Evolutionary conservation across 1,140 invertebrate genomes (phyloP).

Genomic region (Apis laboriosa): DNA sequence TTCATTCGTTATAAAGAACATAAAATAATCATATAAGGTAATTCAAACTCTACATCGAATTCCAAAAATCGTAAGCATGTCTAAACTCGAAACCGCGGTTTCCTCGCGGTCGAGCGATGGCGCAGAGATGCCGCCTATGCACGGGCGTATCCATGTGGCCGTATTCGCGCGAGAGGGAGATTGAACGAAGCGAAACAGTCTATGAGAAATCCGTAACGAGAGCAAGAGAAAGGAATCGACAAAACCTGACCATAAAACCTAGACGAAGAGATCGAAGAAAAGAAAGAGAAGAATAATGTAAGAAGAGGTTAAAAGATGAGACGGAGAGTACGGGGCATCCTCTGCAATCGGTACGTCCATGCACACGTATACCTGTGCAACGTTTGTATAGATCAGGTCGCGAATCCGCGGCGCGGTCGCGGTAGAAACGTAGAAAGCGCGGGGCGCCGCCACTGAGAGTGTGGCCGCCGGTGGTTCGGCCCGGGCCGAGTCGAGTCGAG

Average conservation of each 20-base stretch:
- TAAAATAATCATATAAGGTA: background rate
- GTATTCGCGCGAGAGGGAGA: slow-evolving; percentile 15
- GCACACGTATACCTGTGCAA: background rate
- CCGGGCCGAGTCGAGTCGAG: slow-evolving; percentile 33
- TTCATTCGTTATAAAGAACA: background rate
- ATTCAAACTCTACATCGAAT: background rate
- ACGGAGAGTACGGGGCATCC: background rate
- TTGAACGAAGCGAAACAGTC: background rate
- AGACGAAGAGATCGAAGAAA: background rate
- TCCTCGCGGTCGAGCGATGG: slow-evolving; percentile 14
- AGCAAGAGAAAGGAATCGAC: background rate
- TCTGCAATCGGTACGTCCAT: background rate
- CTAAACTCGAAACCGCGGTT: background rate
- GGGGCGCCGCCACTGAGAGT: slow-evolving; percentile 32
- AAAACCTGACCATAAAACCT: background rate
- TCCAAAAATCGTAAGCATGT: background rate
- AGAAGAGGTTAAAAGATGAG: background rate
- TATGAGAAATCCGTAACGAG: slow-evolving; percentile 1
- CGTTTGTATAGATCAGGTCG: slow-evolving; percentile 34
- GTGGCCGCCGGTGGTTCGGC: slow-evolving; percentile 36
- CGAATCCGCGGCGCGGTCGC: slow-evolving; percentile 28
- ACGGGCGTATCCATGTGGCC: slow-evolving; percentile 56
- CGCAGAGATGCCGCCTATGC: slow-evolving; percentile 58
- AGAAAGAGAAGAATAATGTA: background rate
- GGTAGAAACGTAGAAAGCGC: background rate